A percentile compares a stretch with the other conserved stretches of the same genome.
These are phyloP conservation scores for Ammospiza nelsoni DNA, from an alignment of 2,113 vertebrate genomes.

Conservation along the genomic window DNA sequence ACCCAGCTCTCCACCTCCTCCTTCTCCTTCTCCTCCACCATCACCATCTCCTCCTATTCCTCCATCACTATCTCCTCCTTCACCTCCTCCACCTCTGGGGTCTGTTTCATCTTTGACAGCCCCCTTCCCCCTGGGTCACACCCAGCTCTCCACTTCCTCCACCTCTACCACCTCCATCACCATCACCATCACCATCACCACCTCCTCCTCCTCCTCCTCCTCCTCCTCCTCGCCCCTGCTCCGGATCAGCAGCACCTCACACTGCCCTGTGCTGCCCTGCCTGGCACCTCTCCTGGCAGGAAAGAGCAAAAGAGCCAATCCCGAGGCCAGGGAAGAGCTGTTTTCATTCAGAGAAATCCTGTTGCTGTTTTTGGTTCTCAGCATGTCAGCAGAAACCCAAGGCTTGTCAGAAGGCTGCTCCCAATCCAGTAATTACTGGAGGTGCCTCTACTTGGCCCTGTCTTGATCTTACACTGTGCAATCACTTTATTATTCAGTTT, in stretches of 20 bases:
- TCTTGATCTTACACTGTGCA: conserved; percentile 66
- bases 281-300: background rate
- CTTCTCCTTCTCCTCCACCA: no score
- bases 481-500: conserved; percentile 74
- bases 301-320: background rate
- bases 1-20: background rate
- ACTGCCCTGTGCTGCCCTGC: accelerated
- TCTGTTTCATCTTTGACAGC: background rate
- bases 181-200: no score
- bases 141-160: background rate
- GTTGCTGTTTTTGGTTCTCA: conserved; percentile 22
- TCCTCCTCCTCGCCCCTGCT: background rate
- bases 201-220: background rate
- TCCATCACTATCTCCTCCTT: no score
- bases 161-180: no score
- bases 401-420: conserved; percentile 60
- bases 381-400: conserved; percentile 52
- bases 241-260: background rate
- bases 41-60: no score
- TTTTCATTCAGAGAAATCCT: background rate
- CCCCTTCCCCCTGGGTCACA: accelerated
- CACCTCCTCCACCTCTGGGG: background rate
- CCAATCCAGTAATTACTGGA: conserved; percentile 72
- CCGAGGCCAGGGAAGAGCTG: background rate
- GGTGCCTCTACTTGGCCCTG: conserved; percentile 66